Percentiles rank a stretch among this genome's conserved stretches.
Conservation (phyloP, 2,888 invertebrate genomes). For the Phalera bucephala region DNA sequence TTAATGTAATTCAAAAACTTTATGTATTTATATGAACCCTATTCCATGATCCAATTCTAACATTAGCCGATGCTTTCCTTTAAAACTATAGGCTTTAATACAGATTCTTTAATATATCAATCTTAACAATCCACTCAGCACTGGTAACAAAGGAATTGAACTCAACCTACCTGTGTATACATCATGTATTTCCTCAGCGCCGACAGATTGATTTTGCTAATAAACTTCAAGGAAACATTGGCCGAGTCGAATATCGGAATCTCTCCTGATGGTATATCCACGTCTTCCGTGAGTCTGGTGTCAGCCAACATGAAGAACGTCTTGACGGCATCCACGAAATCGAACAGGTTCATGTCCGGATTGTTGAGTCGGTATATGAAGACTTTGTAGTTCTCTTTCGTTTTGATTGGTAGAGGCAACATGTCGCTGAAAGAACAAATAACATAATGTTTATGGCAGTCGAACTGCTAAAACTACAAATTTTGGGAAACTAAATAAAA, state of each 20-base stretch:
- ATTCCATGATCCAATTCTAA: too few species aligned
- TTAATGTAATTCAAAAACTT: too few species aligned
- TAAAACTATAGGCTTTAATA: too few species aligned
- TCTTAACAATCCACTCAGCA: too few species aligned
- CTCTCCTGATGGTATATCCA: conserved; percentile 85
- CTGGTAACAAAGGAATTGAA: too few species aligned
- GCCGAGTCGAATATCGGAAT: conserved; percentile 88
- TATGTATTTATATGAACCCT: too few species aligned
- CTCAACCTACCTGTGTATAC: conserved; percentile 83
- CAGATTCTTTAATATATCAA: too few species aligned
- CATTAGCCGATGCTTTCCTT: too few species aligned
- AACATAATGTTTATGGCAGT: too few species aligned
- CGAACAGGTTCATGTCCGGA: conserved; percentile 85
- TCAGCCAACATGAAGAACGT: conserved; percentile 89
- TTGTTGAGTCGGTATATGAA: conserved; percentile 86
- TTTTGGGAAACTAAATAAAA: too few species aligned
- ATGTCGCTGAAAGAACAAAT: conserved; percentile 83
- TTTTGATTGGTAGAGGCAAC: conserved; percentile 85
- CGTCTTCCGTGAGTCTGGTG: conserved; percentile 85
- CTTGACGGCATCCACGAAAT: conserved; percentile 86
- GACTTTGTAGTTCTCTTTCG: conserved; percentile 86
- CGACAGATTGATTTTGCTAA: conserved; percentile 84
- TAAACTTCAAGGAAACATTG: conserved; percentile 84
- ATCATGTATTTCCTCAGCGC: conserved; percentile 87
- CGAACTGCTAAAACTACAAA: too few species aligned